These are phyloP conservation scores for Pithecia hirsuta DNA, from an alignment of 2,797 vertebrate species.

Conservation along the genomic window DNA sequence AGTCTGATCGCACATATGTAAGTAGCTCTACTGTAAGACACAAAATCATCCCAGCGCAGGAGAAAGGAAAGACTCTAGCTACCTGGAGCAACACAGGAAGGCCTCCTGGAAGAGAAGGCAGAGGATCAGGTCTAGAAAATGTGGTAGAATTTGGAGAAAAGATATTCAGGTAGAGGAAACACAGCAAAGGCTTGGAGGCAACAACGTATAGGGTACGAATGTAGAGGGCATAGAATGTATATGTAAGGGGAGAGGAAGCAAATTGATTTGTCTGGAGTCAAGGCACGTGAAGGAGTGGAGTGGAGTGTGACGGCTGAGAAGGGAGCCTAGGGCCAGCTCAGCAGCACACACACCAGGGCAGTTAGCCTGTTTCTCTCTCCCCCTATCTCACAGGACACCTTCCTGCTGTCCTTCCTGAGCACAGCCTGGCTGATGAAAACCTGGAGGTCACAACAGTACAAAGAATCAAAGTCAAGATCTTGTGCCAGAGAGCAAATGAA, in stretches of 20 bases:
- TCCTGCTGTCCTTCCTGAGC: conserved; percentile 37
- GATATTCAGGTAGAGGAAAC: background rate
- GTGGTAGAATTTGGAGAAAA: background rate
- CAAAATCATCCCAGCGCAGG: background rate
- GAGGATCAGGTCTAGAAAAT: background rate
- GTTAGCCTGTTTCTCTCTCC: background rate
- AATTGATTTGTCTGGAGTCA: background rate
- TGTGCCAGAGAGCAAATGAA: conserved; percentile 1
- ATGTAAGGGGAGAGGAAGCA: background rate
- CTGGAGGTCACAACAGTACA: background rate
- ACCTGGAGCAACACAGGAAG: background rate
- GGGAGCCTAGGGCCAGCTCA: background rate
- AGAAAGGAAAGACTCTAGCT: background rate
- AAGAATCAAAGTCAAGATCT: conserved; percentile 25
- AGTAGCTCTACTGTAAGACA: background rate
- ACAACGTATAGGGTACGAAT: background rate
- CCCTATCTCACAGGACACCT: background rate
- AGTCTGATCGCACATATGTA: background rate
- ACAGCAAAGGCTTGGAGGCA: background rate
- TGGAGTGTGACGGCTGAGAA: background rate
- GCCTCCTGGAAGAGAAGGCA: background rate
- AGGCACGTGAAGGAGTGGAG: rapidly evolving
- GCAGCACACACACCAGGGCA: background rate
- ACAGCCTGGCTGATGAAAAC: background rate
- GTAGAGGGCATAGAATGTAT: background rate